phyloP scores from a whole-genome alignment of 2,797 vertebrate species.

The Ibycter americanus region DNA sequence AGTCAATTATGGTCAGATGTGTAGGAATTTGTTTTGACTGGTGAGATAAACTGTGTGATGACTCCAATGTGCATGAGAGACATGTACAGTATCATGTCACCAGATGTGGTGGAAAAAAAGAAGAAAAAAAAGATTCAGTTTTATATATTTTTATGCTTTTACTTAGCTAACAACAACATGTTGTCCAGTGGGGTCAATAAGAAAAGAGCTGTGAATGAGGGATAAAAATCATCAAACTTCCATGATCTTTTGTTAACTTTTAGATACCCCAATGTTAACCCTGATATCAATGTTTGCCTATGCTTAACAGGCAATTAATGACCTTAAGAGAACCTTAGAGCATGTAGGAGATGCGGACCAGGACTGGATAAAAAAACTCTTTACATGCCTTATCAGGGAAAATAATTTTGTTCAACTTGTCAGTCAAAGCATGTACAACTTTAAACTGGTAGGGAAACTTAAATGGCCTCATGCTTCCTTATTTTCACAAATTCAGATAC shows the following conservation, averaged over 20 bases:
- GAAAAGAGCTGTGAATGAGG: neutral
- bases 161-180: no score
- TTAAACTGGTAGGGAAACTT: neutral
- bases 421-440: neutral
- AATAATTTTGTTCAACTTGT: neutral
- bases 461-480: neutral
- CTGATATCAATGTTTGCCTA: neutral
- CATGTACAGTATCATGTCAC: neutral
- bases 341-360: neutral
- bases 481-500: neutral
- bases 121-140: neutral
- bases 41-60: neutral
- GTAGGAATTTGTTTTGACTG: conserved; percentile 27
- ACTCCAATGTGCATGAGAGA: neutral
- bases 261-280: neutral
- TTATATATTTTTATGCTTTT: no score
- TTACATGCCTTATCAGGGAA: neutral
- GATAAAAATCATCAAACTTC: neutral
- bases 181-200: neutral
- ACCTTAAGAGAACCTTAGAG: neutral
- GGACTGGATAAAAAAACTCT: neutral
- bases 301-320: neutral
- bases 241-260: neutral
- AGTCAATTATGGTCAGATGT: conserved; percentile 17
- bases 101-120: neutral